Base-by-base conservation (phyloP, 2,797 vertebrate genomes). In the Malurus leucopterus region DNA sequence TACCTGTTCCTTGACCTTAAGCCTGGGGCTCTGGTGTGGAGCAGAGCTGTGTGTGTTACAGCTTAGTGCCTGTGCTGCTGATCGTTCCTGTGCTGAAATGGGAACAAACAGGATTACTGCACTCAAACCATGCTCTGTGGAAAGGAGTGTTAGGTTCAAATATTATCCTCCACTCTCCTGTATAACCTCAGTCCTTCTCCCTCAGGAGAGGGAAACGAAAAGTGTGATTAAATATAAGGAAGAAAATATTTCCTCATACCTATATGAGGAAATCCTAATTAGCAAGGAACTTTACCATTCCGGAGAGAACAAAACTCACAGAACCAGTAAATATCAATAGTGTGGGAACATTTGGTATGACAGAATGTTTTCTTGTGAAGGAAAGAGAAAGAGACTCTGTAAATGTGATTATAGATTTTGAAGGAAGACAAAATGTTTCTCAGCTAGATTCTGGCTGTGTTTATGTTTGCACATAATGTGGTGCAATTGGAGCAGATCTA, bases 351-450 rank as follows among this genome's bases (percentile, higher is more conserved):
- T 91, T 94, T 95, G 94, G 95, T 92, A 49, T 89, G 86, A 77
- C 94, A 95, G 91, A 94, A 95, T 92, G 95, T 93, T 95, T 94
- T 89, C 84, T 72, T 83, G 47, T 49, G 72, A 88, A 93, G 44
- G 40, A 74, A 54, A 85, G 78, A 86, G 75, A 88, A 92, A 74
- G 74, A 91, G 69, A 57, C 82, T 87, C 40, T 82, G 47, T 71
- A 83, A 83, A 91, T 69, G 84, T 65, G 84, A 59, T 65, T 91
- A 54, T 69, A 77, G 91, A 74, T 67, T 91, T 85, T 90, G 75
- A 91, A 89, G 63, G 51, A 78, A 92, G 72, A 72, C 69, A 90
- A 94, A 93, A 89, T 91, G 88, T 86, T 95, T 91, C 49, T 88
- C 65, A 75, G 63, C 51, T 81, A 92, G 41, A 40, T 93, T 71